Base-by-base conservation (phyloP, 2,113 vertebrate species). In the Ceyx margarethae region DNA sequence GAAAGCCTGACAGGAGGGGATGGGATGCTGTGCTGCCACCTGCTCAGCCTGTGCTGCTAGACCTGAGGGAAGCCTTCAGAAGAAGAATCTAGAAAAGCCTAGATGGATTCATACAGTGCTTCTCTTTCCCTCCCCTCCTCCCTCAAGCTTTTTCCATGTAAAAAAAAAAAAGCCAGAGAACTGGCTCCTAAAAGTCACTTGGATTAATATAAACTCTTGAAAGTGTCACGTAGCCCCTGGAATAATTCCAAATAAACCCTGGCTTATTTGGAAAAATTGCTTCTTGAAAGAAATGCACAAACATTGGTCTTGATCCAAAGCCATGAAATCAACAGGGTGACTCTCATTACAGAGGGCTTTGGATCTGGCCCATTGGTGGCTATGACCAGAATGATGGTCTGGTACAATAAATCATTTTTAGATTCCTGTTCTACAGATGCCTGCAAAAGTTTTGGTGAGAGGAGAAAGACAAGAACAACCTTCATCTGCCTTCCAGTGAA, bases 161-260 rank as follows among this genome's bases (percentile, higher is more conserved):
- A 90, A 91, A 95, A 79, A 45, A 40, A 29, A 31, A 25, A 51
- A 51, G 19, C 0, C 43, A 60, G 54, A 89, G 48, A 87, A 85
- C 89, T 91, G 91, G 33, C 89, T 96, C 84, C 89, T 95, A 67
- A 29, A 91, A 94, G 89, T 89, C 86, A 95, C 81, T 93, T 90
- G 94, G 89, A 95, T 85, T 15, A 62, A 79, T 93, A 87, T 80
- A 93, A 95, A 92, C 81, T 87, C 89, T 94, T 43, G 6, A 85
- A 89, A 96, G 96, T 94, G 95, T 96, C 95, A 96, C 89, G 94
- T 94, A 96, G 84, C 78, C 93, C 92, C 86, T 95, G 96, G 92
- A 94, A 80, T 56, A 67, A 60, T 85, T 90, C 91, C 93, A 71
- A 9, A 82, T 94, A 89, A 83, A 95, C 68, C 67, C n/a, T 1